Percentiles rank a stretch among this genome's conserved stretches.
Evolutionary conservation across 1,140 invertebrate species (phyloP).

Genomic region (Mizuhopecten yessoensis): DNA sequence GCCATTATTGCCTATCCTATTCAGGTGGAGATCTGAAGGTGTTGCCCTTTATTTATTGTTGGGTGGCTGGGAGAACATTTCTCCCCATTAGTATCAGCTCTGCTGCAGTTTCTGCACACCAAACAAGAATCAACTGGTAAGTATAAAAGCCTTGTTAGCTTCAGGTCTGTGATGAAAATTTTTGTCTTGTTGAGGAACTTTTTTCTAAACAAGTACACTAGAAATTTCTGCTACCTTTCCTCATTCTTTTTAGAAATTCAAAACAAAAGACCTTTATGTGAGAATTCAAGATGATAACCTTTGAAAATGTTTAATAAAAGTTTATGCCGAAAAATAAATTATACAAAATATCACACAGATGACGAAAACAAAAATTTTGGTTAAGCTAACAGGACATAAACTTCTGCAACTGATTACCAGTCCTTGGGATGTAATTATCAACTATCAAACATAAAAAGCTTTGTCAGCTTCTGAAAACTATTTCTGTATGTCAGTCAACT

Average conservation of each 20-base stretch:
- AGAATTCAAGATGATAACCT: too few relatives aligned
- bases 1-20: not conserved
- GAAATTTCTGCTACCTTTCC: too few relatives aligned
- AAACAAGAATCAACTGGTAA: not conserved
- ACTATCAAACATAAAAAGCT: not conserved
- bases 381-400: not conserved
- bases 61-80: not conserved
- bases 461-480: not conserved
- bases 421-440: not conserved
- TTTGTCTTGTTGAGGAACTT: too few relatives aligned
- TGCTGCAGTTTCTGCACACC: not conserved
- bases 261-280: too few relatives aligned
- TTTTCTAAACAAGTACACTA: too few relatives aligned
- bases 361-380: too few relatives aligned
- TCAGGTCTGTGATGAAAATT: not conserved
- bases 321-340: too few relatives aligned
- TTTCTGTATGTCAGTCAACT: not conserved
- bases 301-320: not conserved
- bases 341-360: too few relatives aligned
- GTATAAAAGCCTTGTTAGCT: not conserved
- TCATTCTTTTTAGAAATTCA: too few relatives aligned
- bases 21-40: not conserved
- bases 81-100: not conserved
- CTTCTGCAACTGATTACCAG: not conserved
- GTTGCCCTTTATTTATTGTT: conserved; percentile 21